These are phyloP conservation scores for Lynx canadensis DNA, from an alignment of 2,113 vertebrate genomes.

Conservation along the genomic window DNA sequence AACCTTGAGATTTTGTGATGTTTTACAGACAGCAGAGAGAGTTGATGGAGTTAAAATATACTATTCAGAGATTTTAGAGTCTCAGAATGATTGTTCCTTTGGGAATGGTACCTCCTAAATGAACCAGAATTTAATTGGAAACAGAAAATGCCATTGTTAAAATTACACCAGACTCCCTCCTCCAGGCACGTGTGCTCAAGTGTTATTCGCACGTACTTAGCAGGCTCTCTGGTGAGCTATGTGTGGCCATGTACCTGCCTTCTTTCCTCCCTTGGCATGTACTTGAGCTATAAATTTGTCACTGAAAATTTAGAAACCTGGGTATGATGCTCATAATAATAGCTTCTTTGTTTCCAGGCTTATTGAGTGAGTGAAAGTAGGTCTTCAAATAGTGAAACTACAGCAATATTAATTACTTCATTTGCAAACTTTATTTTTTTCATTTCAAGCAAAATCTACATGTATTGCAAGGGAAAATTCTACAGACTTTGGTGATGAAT, in stretches of 20 bases:
- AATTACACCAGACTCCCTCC: background rate
- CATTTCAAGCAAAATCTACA: conserved; percentile 1
- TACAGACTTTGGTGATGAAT: background rate
- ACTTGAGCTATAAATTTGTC: conserved; percentile 34
- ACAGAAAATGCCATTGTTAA: conserved; percentile 44
- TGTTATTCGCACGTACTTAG: background rate
- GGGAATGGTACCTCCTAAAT: conserved; percentile 28
- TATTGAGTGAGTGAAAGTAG: background rate
- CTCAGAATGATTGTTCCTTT: conserved; percentile 26
- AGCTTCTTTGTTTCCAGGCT: background rate
- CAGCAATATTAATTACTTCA: background rate
- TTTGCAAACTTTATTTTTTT: background rate
- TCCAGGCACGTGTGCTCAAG: background rate
- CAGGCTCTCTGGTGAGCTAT: background rate
- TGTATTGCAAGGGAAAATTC: background rate
- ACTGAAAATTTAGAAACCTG: background rate
- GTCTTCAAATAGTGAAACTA: background rate
- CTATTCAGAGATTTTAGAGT: conserved; percentile 26
- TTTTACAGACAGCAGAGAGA: conserved; percentile 52
- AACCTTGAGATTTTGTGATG: conserved; percentile 33
- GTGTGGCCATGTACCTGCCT: background rate
- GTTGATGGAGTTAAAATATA: conserved; percentile 41
- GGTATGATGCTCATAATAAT: background rate
- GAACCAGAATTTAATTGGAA: conserved; percentile 56
- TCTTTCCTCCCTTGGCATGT: background rate